phyloP scores from a whole-genome alignment of 2,797 vertebrate genomes.

The Halcyon leucocephala region DNA sequence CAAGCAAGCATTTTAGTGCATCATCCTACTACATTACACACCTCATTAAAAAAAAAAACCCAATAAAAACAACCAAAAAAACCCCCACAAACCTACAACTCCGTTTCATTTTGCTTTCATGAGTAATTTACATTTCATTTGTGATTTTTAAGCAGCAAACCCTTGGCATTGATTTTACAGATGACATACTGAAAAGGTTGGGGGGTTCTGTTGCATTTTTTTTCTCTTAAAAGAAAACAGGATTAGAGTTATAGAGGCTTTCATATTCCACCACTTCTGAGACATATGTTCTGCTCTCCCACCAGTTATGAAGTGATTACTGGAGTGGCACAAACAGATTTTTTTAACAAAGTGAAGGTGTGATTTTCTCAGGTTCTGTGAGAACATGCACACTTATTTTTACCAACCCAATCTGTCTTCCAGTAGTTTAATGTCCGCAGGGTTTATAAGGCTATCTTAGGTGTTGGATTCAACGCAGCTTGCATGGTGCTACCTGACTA shows the following conservation, averaged over 20 bases:
- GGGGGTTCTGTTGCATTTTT: not conserved
- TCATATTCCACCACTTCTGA: constrained; percentile 56
- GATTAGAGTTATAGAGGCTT: constrained; percentile 24
- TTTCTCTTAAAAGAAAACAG: constrained; percentile 28
- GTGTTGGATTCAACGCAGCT: constrained; percentile 42
- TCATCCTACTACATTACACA: not conserved
- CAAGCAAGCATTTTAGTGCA: not conserved
- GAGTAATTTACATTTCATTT: not conserved
- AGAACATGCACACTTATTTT: constrained; percentile 81
- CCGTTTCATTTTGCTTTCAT: not conserved
- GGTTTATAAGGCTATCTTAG: constrained; percentile 69
- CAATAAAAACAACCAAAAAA: not conserved
- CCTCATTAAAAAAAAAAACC: not conserved
- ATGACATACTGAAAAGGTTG: constrained; percentile 58
- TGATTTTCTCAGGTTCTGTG: constrained; percentile 84
- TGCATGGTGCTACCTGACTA: constrained; percentile 28
- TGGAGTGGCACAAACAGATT: constrained; percentile 78
- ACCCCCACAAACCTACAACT: not conserved
- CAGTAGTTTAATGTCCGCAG: constrained; percentile 73
- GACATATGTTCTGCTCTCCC: constrained; percentile 78
- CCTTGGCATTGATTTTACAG: constrained; percentile 34
- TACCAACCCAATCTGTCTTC: constrained; percentile 81
- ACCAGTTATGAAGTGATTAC: constrained; percentile 75
- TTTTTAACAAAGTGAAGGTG: constrained; percentile 82
- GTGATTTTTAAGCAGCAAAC: constrained; percentile 36